Conservation (phyloP, 2,888 invertebrate species). For the Lepidocyrtinus sp. region DNA sequence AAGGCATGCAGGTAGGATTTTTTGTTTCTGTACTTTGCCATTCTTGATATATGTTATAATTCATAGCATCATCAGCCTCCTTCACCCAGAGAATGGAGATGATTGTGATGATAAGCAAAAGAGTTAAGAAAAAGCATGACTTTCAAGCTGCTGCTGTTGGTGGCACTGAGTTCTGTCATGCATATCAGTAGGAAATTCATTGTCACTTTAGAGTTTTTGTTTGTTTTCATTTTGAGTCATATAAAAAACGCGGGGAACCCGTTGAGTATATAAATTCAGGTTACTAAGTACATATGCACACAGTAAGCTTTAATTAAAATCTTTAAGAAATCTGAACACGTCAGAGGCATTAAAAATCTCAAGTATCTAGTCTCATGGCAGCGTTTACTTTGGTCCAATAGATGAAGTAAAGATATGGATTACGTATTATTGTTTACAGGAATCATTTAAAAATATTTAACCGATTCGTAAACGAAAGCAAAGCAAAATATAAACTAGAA, state of each 20-base stretch:
- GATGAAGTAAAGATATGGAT: too few relatives aligned
- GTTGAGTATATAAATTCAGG: neutral
- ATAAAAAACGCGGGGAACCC: neutral
- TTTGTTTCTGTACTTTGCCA: too few relatives aligned
- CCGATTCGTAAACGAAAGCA: too few relatives aligned
- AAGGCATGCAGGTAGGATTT: slow-evolving; percentile 41
- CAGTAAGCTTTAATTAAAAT: too few relatives aligned
- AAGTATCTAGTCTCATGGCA: too few relatives aligned
- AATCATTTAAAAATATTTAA: too few relatives aligned
- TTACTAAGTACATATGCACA: neutral
- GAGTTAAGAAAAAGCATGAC: neutral
- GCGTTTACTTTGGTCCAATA: too few relatives aligned
- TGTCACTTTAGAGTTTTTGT: neutral
- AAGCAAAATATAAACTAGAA: too few relatives aligned
- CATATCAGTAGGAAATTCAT: neutral
- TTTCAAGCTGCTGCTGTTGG: neutral
- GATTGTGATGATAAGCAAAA: slow-evolving; percentile 16
- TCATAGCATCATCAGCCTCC: slow-evolving; percentile 17
- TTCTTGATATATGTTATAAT: too few relatives aligned
- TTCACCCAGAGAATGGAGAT: slow-evolving; percentile 45
- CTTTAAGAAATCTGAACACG: too few relatives aligned
- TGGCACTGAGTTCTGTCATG: neutral
- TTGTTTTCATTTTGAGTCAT: neutral
- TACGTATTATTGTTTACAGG: too few relatives aligned
- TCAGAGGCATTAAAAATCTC: too few relatives aligned